Percentiles rank a stretch among this genome's conserved stretches.
Evolutionary conservation across 2,888 invertebrate species (phyloP).

Genomic region (Phyllotreta striolata): DNA sequence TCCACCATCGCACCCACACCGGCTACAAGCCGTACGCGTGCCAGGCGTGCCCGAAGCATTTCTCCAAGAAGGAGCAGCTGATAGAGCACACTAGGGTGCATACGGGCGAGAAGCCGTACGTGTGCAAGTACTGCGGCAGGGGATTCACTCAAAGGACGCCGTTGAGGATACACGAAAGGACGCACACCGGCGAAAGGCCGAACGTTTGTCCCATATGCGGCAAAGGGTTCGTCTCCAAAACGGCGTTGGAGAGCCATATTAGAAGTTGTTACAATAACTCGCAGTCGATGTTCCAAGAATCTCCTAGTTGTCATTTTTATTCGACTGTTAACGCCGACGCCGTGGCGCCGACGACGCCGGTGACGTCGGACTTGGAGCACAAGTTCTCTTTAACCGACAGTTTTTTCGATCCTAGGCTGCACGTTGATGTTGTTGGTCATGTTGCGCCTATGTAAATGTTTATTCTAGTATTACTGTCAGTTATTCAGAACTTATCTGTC

Average conservation of each 20-base stretch:
- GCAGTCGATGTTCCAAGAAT: constrained; percentile 36
- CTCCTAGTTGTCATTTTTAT: constrained; percentile 33
- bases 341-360: constrained; percentile 34
- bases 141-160: constrained; percentile 66
- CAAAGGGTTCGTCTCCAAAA: constrained; percentile 56
- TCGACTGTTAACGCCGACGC: constrained; percentile 11
- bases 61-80: constrained; percentile 61
- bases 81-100: constrained; percentile 52
- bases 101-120: constrained; percentile 58
- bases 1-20: constrained; percentile 57
- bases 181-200: constrained; percentile 69
- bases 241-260: constrained; percentile 56
- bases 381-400: constrained; percentile 38
- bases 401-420: constrained; percentile 34
- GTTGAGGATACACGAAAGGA: constrained; percentile 68
- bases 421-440: constrained; percentile 35
- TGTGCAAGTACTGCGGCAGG: constrained; percentile 55
- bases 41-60: constrained; percentile 62
- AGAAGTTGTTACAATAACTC: constrained; percentile 50
- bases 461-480: no score
- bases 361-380: constrained; percentile 40
- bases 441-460: constrained; percentile 30
- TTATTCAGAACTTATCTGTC: no score
- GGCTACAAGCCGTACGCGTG: constrained; percentile 63
- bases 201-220: constrained; percentile 61